These are phyloP conservation scores for Ariolimax columbianus DNA, from an alignment of 2,888 invertebrate genomes.

Conservation along the genomic window DNA sequence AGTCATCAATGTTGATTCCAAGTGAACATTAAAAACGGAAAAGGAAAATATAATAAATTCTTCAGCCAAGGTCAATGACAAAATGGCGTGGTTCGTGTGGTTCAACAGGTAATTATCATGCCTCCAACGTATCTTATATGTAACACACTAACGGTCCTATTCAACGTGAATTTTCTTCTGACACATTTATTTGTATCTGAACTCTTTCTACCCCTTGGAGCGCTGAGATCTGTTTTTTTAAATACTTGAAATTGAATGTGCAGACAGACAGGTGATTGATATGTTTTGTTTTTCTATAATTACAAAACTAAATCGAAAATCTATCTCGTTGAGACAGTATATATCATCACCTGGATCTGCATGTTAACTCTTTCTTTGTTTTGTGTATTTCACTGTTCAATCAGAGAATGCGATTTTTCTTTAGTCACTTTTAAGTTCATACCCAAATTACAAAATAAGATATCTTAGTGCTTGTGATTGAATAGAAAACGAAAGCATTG, in stretches of 20 bases:
- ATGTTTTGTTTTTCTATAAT: constrained; percentile 27
- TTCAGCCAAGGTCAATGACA: not conserved
- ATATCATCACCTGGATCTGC: too few species aligned
- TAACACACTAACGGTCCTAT: constrained; percentile 6
- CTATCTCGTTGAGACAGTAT: not conserved
- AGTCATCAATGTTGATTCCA: not conserved
- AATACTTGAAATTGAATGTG: too few species aligned
- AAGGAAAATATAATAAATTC: not conserved
- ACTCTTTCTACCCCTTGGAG: too few species aligned
- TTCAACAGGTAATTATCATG: constrained; percentile 13
- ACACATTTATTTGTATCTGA: constrained; percentile 14
- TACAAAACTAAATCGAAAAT: constrained; percentile 16
- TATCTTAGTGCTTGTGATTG: too few species aligned
- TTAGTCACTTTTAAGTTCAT: too few species aligned
- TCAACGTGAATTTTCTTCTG: not conserved
- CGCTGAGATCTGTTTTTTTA: too few species aligned
- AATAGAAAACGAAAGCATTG: too few species aligned
- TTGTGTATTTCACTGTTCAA: too few species aligned
- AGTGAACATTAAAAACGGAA: too few species aligned
- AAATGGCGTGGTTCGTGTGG: not conserved
- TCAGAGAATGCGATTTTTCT: too few species aligned
- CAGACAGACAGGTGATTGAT: not conserved
- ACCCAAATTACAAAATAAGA: too few species aligned
- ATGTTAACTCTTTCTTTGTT: too few species aligned
- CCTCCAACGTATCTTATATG: not conserved